Evolutionary conservation across 2,888 invertebrate genomes (phyloP), one percentile per base, ranked within the genome.

Genomic region (Rhorus exstirpatorius): DNA sequence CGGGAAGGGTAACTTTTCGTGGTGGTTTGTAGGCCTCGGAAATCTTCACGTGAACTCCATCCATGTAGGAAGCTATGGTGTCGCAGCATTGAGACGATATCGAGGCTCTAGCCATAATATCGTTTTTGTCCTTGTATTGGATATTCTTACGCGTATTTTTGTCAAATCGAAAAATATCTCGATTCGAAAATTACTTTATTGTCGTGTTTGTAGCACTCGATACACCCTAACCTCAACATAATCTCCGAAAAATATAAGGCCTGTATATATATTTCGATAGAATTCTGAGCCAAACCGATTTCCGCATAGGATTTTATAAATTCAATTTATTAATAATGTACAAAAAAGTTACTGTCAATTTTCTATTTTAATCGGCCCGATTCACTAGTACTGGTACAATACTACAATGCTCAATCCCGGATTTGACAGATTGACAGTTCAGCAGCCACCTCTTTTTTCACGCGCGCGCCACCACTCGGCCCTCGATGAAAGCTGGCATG

Each of bases 1-100:
- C 94, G 51, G 96, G 95, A 83, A 96, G 90, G 86, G 94, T 94
- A 68, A 96, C 94, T 91, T 94, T 95, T 75, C 96, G 95, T 24
- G 97, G 97, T 85, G 97, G 96, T 92, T 97, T 97, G 91, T 96
- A 98, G 89, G 96, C 96, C 93, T 98, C 97, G 61, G 97, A 96
- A 93, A 98, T 97, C 94, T 97, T 97, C 81, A 98, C 97, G 89
- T 97, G 96, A 87, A 98, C 96, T 86, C 96, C 96, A 93, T 97
- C 97, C 96, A 97, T 96, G 90, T 95, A 96, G 90, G 95, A 94
- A 65, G 90, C 88, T 24, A 91, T 90, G 44, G 91, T 87, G 79
- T 93, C 93, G 79, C 87, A 90, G 77, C 87, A 90, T 83, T 92
- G 93, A 6, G 85, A 85, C 35, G 90, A 89, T 46, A 85, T 83